phyloP scores from a whole-genome alignment of 92 coral and sea anemone genomes.

The Siderastrea siderea region DNA sequence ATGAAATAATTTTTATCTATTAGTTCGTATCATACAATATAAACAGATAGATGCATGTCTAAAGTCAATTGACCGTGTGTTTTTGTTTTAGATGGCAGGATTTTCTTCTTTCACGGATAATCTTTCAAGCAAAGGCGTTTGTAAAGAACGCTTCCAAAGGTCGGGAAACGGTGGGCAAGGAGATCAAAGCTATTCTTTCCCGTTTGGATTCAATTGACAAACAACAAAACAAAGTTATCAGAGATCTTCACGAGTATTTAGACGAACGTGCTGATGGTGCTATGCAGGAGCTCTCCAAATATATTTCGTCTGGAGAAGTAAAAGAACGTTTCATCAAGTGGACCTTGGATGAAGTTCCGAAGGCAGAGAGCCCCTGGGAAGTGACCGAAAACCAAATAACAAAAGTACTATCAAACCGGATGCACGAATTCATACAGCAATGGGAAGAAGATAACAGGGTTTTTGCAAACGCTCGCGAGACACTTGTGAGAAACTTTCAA shows the following conservation, averaged over 20 bases:
- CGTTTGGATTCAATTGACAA: constrained; percentile 19
- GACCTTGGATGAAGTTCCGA: constrained; percentile 45
- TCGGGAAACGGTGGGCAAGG: not conserved
- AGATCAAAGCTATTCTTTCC: not conserved
- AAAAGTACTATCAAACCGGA: constrained; percentile 25
- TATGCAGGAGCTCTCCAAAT: not conserved
- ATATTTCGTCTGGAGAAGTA: constrained; percentile 24
- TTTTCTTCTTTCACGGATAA: constrained; percentile 35
- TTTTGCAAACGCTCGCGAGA: constrained; percentile 25
- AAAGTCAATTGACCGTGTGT: too few relatives aligned
- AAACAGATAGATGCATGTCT: too few relatives aligned
- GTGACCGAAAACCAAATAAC: constrained; percentile 8
- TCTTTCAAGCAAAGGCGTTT: constrained; percentile 38
- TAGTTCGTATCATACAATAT: too few relatives aligned
- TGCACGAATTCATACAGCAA: constrained; percentile 16
- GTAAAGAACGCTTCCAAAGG: constrained; percentile 35
- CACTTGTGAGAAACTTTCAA: constrained; percentile 30
- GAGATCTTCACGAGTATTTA: constrained; percentile 5
- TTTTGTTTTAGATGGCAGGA: constrained; percentile 47
- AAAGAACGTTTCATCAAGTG: constrained; percentile 24
- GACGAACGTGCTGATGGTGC: not conserved
- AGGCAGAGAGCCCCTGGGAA: constrained; percentile 21
- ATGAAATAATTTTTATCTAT: too few relatives aligned
- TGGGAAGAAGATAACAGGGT: constrained; percentile 61
- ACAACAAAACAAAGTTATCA: not conserved